These are phyloP conservation scores for Julus scandinavius DNA, from an alignment of 2,888 invertebrate species.

Conservation along the genomic window DNA sequence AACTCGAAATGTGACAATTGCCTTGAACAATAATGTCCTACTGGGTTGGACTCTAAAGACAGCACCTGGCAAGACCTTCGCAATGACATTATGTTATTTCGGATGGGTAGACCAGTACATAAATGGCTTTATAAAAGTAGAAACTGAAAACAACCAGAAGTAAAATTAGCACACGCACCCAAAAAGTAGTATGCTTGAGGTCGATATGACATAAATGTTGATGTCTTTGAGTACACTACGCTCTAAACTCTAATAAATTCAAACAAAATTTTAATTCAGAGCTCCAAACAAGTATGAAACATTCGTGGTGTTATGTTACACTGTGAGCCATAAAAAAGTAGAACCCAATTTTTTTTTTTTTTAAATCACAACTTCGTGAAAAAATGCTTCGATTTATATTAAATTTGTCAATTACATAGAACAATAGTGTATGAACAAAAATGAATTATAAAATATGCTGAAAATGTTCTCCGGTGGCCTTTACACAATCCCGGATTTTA, in stretches of 20 bases:
- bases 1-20: neutral
- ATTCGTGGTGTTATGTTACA: too few relatives aligned
- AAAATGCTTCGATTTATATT: too few relatives aligned
- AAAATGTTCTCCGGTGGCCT: too few relatives aligned
- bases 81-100: neutral
- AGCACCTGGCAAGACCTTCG: neutral
- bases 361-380: too few relatives aligned
- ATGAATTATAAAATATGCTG: too few relatives aligned
- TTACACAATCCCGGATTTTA: too few relatives aligned
- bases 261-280: too few relatives aligned
- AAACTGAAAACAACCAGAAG: neutral
- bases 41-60: neutral
- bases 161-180: neutral
- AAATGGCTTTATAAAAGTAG: neutral
- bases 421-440: too few relatives aligned
- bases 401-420: too few relatives aligned
- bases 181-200: neutral
- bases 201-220: neutral
- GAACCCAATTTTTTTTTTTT: too few relatives aligned
- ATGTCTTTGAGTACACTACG: neutral
- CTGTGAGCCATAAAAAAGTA: too few relatives aligned
- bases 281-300: too few relatives aligned
- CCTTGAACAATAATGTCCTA: slow-evolving; percentile 37
- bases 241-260: neutral
- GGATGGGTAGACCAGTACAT: neutral